phyloP scores from a whole-genome alignment of 2,113 vertebrate species.

The Prinia subflava region DNA sequence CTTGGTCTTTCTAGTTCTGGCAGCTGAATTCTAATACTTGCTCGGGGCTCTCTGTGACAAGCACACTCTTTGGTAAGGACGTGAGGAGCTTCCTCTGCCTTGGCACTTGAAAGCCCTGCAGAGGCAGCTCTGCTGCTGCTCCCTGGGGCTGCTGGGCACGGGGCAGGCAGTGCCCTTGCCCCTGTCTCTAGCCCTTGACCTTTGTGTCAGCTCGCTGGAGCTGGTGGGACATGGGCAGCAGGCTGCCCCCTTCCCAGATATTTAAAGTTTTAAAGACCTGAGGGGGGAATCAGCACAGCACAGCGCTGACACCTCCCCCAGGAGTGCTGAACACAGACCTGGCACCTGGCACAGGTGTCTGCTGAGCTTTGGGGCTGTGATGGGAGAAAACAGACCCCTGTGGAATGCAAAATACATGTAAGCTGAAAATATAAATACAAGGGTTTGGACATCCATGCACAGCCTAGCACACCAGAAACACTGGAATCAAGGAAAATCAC shows the following conservation, averaged over 20 bases:
- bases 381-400: not conserved
- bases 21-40: conserved; percentile 45
- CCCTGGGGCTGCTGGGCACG: not conserved
- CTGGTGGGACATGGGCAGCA: not conserved
- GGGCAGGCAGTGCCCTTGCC: not conserved
- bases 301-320: fast-evolving
- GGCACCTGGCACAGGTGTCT: not conserved
- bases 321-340: not conserved
- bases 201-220: not conserved
- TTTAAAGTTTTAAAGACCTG: too few relatives aligned
- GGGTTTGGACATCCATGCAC: not conserved
- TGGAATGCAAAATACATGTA: fast-evolving
- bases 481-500: not conserved
- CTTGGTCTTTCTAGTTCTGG: conserved; percentile 59
- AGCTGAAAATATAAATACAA: not conserved
- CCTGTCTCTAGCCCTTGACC: not conserved
- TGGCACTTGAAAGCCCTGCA: not conserved
- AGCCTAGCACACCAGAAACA: not conserved
- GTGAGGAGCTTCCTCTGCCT: not conserved
- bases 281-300: not conserved
- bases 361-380: not conserved
- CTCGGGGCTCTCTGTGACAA: conserved; percentile 25
- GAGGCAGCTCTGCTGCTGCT: not conserved
- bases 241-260: not conserved
- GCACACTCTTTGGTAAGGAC: not conserved